These are phyloP conservation scores for Notothenia rossii DNA, from an alignment of 2,113 vertebrate genomes.

Conservation along the genomic window DNA sequence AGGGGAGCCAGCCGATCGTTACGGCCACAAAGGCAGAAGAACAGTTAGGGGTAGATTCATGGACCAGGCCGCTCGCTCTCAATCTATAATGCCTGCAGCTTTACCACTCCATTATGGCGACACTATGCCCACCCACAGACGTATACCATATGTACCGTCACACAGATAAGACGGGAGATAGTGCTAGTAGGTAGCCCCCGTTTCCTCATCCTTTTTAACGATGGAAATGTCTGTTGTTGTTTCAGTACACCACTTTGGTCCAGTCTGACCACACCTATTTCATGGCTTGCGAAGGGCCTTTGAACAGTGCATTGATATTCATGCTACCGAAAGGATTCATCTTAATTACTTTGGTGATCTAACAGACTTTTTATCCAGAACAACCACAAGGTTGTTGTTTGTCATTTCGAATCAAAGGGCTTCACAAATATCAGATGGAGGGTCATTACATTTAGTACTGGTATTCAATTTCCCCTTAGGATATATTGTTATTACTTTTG, in stretches of 20 bases:
- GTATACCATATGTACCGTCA: conserved; percentile 73
- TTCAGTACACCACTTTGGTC: background rate
- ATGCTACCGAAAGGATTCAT: background rate
- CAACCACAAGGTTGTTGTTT: background rate
- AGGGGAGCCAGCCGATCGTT: conserved; percentile 77
- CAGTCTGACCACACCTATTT: background rate
- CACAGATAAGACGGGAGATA: conserved; percentile 23
- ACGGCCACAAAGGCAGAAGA: conserved; percentile 80
- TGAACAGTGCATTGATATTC: background rate
- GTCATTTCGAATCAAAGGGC: background rate
- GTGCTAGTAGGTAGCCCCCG: conserved; percentile 9
- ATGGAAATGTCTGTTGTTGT: background rate
- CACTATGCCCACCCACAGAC: conserved; percentile 62
- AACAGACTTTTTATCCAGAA: background rate
- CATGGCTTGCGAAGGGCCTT: background rate
- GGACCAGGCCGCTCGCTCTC: conserved; percentile 65
- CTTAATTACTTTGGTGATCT: background rate
- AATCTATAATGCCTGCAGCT: conserved; percentile 78
- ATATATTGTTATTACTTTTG: background rate
- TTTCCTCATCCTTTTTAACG: conserved; percentile 11
- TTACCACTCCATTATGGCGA: conserved; percentile 82
- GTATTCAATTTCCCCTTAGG: background rate
- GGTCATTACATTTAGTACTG: background rate
- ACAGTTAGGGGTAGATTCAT: conserved; percentile 83
- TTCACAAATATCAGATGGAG: background rate